A percentile compares a stretch with the other conserved stretches of the same genome.
Conservation (phyloP, 2,113 vertebrate species). For the Marmota flaviventris region DNA sequence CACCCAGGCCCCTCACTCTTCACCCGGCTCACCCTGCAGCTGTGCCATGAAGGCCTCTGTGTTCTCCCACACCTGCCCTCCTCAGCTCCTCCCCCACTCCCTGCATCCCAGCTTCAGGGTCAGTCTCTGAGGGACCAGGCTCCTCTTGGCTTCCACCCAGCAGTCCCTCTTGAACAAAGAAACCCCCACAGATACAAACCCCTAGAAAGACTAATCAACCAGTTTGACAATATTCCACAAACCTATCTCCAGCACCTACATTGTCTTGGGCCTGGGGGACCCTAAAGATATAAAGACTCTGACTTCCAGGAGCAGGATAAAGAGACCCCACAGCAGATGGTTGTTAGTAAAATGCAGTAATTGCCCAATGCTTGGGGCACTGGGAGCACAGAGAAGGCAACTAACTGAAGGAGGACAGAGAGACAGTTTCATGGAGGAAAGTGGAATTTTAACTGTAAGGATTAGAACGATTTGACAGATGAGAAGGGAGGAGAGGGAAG, state of each 20-base stretch:
- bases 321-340: neutral
- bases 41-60: conserved; percentile 82
- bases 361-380: neutral
- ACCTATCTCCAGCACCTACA: neutral
- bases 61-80: conserved; percentile 81
- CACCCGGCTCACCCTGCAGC: conserved; percentile 74
- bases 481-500: neutral
- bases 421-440: neutral
- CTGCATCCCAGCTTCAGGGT: conserved; percentile 66
- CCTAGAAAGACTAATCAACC: neutral
- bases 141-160: conserved; percentile 59
- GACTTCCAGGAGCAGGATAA: neutral
- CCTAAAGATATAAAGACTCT: neutral
- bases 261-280: neutral
- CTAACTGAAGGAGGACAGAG: neutral
- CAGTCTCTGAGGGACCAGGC: conserved; percentile 54
- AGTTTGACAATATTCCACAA: conserved; percentile 15
- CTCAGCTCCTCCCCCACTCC: conserved; percentile 72
- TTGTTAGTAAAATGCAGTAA: neutral
- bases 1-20: conserved; percentile 75
- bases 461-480: neutral
- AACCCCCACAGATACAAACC: conserved; percentile 30
- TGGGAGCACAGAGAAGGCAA: neutral
- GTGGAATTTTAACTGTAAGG: conserved; percentile 30
- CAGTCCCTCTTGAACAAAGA: conserved; percentile 56